Base-by-base conservation (phyloP, 2,113 vertebrate genomes). In the Chaenogobius annularis region DNA sequence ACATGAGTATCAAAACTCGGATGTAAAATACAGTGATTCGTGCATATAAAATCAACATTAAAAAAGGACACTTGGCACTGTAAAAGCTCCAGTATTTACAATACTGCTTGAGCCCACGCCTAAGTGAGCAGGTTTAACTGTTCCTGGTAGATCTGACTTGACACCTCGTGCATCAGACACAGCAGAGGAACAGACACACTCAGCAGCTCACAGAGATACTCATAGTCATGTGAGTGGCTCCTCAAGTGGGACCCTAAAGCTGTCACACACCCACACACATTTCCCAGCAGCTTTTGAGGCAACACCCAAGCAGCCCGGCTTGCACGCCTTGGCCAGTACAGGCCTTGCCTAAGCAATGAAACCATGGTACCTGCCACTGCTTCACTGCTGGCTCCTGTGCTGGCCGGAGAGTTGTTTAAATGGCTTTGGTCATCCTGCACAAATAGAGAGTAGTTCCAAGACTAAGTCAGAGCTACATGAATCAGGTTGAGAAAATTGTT, bases 331-430 rank as follows among this genome's bases (percentile, higher is more conserved):
- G 95, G 94, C 94, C 95, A 95, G 90, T 91, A 90, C 88, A 96
- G 92, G 66, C 80, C 69, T 88, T 81, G 94, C 94, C 93, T 88
- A 92, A 95, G 93, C 92, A 95, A 94, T 93, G 95, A 96, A 94
- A 92, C 88, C 93, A 94, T 88, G 92, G 95, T 98, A 98, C 98
- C 97, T 99, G 96, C 87, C 74, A 95, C 92, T 64, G 88, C 94
- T 58, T 91, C 87, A 26, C 88, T 84, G 92, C 87, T 89, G 0
- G 75, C 70, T 31, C 88, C 40, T 0, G 91, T 77, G 54, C 84
- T 92, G 75, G 87, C 17, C 61, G 40, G 84, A 70, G 90, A 91
- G 46, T 81, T 11, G 31, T 94, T 94, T 44, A 63, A 26, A 0
- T 7, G 17, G 20, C 55, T 66, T 63, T 80, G 83, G 67, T 83